phyloP scores from a whole-genome alignment of 2,888 invertebrate genomes.

The Cephus pulcher region DNA sequence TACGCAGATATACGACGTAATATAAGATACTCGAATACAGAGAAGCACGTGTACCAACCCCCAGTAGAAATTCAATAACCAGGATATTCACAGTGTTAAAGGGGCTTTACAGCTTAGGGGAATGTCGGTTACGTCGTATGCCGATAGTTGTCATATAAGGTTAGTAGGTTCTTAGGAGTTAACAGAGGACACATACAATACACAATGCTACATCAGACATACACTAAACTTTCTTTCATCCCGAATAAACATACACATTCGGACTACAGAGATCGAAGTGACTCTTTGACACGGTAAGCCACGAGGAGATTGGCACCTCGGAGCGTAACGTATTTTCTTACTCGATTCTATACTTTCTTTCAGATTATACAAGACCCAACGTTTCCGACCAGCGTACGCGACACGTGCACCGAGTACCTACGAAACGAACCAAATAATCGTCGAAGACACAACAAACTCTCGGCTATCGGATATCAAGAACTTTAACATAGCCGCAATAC shows the following conservation, averaged over 20 bases:
- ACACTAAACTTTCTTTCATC: background rate
- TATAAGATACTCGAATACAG: background rate
- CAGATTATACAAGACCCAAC: background rate
- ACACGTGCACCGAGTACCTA: background rate
- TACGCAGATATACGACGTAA: background rate
- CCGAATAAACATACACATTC: background rate
- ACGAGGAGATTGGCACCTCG: background rate
- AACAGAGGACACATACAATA: background rate
- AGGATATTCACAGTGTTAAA: background rate
- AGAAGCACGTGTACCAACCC: background rate
- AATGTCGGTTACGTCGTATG: background rate
- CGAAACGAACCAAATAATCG: background rate
- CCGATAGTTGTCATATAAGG: background rate
- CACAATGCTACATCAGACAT: background rate
- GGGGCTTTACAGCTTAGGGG: constrained; percentile 2
- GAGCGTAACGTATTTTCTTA: background rate
- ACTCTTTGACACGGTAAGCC: background rate
- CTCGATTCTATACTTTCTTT: background rate
- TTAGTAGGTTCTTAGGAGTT: background rate
- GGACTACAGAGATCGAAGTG: background rate
- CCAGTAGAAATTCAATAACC: background rate
- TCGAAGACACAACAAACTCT: background rate
- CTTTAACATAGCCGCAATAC: background rate
- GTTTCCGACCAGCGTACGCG: background rate
- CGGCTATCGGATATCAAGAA: background rate